Base-by-base conservation (phyloP, 2,797 vertebrate species). In the Adelosebastes latens region DNA sequence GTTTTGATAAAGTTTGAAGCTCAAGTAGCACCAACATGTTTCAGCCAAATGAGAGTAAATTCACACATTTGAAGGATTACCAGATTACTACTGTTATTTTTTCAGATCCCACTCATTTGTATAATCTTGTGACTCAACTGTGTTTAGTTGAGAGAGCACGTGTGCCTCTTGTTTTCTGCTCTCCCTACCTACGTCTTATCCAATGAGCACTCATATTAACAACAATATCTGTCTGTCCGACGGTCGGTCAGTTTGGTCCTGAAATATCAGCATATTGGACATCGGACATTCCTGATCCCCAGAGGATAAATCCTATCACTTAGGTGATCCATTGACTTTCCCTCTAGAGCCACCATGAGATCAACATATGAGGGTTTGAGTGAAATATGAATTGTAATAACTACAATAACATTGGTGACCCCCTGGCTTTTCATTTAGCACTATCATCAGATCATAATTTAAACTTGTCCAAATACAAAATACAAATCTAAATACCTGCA, bases 61-160 rank as follows among this genome's bases (percentile, higher is more conserved):
- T 60, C 67, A 83, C 34, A 13, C 55, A 68, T 65, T 80, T 85
- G 9, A n/a, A 64, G 60, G 75, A 83, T 88, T 85, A 77, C 56
- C n/a, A 46, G 53, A 72, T 56, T 77, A 80, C 52, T 42, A 5
- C 31, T 66, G 4, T 62, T 75, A 22, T 70, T 77, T 80, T 80
- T 72, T 52, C 60, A 72, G 75, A 79, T 82, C 71, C 49, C 6
- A 16, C 52, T 80, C 32, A 65, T 86, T 80, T 75, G 75, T 84
- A 18, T 86, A 65, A 81, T 79, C 65, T 77, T 75, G 61, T 60
- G 32, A 34, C 62, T 65, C 1, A 9, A 53, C 46, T 81, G 31
- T 24, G 68, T 81, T 78, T 18, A 29, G 31, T n/a, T 55, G 66
- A 59, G 18, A 55, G 18, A 36, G 24, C 49, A n/a, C 2, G 3